Conservation (phyloP, 2,888 invertebrate species). For the Caenorhabditis imperialis region DNA sequence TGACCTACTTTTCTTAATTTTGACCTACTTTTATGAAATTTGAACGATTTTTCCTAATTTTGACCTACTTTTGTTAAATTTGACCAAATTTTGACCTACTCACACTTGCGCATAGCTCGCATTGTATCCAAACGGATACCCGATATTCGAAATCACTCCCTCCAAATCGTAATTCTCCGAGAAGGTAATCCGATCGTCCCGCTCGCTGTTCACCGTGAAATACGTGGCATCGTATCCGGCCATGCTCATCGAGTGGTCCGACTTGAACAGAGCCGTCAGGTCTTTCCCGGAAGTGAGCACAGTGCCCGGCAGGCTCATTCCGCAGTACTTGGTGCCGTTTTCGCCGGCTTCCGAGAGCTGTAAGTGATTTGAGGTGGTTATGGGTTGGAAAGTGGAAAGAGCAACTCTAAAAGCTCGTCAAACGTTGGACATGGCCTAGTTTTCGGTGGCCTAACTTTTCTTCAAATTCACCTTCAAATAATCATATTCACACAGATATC, state of each 20-base stretch:
- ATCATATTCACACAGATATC: slow-evolving; percentile 22
- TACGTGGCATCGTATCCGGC: slow-evolving; percentile 69
- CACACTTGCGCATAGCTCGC: slow-evolving; percentile 53
- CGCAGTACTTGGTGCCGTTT: slow-evolving; percentile 19
- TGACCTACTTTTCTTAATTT: too few relatives aligned
- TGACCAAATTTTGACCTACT: too few relatives aligned
- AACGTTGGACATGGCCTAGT: too few relatives aligned
- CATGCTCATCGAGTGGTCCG: slow-evolving; percentile 59
- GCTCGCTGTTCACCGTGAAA: slow-evolving; percentile 49
- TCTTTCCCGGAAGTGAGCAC: slow-evolving; percentile 31
- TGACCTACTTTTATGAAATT: too few relatives aligned
- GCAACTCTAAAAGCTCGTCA: too few relatives aligned
- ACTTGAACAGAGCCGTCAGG: slow-evolving; percentile 21
- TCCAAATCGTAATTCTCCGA: slow-evolving; percentile 62
- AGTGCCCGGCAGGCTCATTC: slow-evolving; percentile 3
- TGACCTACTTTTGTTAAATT: neutral
- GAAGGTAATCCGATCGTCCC: slow-evolving; percentile 53
- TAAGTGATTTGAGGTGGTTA: slow-evolving; percentile 30
- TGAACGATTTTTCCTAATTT: too few relatives aligned
- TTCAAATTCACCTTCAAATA: slow-evolving; percentile 20
- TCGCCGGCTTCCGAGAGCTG: slow-evolving; percentile 15
- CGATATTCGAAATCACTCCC: slow-evolving; percentile 69
- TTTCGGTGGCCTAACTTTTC: too few relatives aligned
- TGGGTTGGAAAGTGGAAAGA: too few relatives aligned
- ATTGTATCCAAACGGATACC: slow-evolving; percentile 64